A percentile compares a stretch with the other conserved stretches of the same genome.
These are phyloP conservation scores for Anthoscopus minutus DNA, from an alignment of 2,113 vertebrate genomes.

Conservation along the genomic window DNA sequence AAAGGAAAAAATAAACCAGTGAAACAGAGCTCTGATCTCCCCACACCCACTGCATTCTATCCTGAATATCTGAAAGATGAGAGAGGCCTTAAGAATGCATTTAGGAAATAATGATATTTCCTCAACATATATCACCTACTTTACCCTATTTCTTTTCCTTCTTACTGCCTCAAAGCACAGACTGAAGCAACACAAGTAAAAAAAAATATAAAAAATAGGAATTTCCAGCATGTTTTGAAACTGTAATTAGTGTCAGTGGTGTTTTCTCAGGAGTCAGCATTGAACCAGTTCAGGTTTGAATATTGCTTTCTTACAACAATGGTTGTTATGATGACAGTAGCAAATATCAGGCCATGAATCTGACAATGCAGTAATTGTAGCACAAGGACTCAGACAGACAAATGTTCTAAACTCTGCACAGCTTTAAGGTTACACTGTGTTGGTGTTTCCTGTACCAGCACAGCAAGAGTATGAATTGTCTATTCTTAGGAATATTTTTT, in stretches of 20 bases:
- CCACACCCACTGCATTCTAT: neutral
- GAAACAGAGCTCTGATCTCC: neutral
- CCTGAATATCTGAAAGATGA: neutral
- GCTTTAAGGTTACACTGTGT: neutral
- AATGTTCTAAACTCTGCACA: neutral
- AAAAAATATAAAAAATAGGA: neutral
- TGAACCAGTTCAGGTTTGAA: conserved; percentile 15
- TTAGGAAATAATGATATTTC: neutral
- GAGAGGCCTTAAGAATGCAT: neutral
- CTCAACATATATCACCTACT: neutral
- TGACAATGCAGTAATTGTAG: neutral
- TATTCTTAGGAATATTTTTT: neutral
- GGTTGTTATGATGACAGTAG: conserved; percentile 22
- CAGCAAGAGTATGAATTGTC: neutral
- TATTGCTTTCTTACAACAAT: neutral
- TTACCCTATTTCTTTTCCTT: neutral
- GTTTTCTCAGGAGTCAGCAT: conserved; percentile 20
- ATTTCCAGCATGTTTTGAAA: conserved; percentile 14
- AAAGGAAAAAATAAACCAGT: neutral
- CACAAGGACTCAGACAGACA: conserved; percentile 1
- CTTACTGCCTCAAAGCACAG: neutral
- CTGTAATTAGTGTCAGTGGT: neutral
- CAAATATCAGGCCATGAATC: conserved; percentile 22
- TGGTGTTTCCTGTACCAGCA: neutral
- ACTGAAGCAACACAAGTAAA: neutral